These are phyloP conservation scores for Heteromormyrus szaboi DNA, from an alignment of 2,797 vertebrate species.

Conservation along the genomic window DNA sequence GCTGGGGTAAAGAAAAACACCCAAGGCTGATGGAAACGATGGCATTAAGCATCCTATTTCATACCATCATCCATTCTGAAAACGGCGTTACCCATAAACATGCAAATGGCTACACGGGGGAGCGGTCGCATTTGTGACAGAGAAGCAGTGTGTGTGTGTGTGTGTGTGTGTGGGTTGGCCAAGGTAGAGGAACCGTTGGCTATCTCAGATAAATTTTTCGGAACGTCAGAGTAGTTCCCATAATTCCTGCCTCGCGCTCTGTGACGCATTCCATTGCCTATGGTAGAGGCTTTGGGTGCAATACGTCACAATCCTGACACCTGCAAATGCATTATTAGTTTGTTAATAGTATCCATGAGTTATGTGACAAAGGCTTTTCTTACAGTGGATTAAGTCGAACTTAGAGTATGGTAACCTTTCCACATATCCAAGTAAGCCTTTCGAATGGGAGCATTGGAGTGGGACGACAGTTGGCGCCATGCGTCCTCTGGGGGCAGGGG, in stretches of 20 bases:
- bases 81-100: not conserved
- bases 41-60: not conserved
- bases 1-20: not conserved
- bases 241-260: not conserved
- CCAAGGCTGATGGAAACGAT: not conserved
- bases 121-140: not conserved
- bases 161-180: not conserved
- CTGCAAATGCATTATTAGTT: slow-evolving; percentile 11
- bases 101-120: not conserved
- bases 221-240: not conserved
- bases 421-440: not conserved
- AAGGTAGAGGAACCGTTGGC: not conserved
- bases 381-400: slow-evolving; percentile 1
- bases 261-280: not conserved
- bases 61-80: not conserved
- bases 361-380: not conserved
- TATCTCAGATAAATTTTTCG: not conserved
- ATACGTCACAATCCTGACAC: not conserved
- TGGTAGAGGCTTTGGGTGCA: not conserved
- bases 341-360: slow-evolving; percentile 17
- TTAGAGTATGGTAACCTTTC: slow-evolving; percentile 18
- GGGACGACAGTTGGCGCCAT: not conserved
- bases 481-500: not conserved
- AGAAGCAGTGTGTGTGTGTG: not conserved
- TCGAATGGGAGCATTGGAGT: not conserved